Evolutionary conservation across 92 coral and sea anemone species (phyloP).

Genomic region (Porites lobata): DNA sequence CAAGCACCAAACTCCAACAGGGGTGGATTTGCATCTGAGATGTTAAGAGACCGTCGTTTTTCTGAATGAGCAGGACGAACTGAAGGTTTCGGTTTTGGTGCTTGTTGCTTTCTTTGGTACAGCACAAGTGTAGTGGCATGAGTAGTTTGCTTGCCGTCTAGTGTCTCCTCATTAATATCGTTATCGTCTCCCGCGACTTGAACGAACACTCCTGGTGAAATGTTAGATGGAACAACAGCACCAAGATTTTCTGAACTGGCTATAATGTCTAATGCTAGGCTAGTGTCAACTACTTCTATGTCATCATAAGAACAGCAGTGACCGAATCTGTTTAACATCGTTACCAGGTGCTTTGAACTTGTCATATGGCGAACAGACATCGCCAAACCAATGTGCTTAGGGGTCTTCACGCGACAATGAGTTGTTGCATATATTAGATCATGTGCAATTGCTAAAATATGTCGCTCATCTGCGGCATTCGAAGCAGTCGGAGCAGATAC

Average conservation of each 20-base stretch:
- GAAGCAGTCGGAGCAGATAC: slow-evolving; percentile 15
- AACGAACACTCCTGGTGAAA: slow-evolving; percentile 65
- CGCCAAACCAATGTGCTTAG: slow-evolving; percentile 72
- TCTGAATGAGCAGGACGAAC: slow-evolving; percentile 32
- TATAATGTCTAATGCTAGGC: slow-evolving; percentile 61
- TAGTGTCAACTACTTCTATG: slow-evolving; percentile 51
- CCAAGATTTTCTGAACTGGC: slow-evolving; percentile 57
- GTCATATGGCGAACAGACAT: slow-evolving; percentile 66
- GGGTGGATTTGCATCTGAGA: not conserved
- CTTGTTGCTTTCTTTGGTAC: slow-evolving; percentile 70
- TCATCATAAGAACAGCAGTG: slow-evolving; percentile 74
- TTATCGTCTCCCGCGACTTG: slow-evolving; percentile 77
- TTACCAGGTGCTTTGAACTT: slow-evolving; percentile 62
- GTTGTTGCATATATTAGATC: slow-evolving; percentile 50
- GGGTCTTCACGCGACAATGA: slow-evolving; percentile 63
- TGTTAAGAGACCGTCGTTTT: slow-evolving; percentile 44
- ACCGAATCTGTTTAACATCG: slow-evolving; percentile 63
- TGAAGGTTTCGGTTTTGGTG: slow-evolving; percentile 56
- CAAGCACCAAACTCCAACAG: slow-evolving; percentile 17
- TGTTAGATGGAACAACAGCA: slow-evolving; percentile 64
- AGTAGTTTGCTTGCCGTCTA: slow-evolving; percentile 56
- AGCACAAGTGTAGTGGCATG: slow-evolving; percentile 7
- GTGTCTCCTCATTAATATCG: slow-evolving; percentile 65
- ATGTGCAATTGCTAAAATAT: slow-evolving; percentile 59
- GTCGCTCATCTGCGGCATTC: slow-evolving; percentile 44